These are phyloP conservation scores for Heterohyrax brucei DNA, from an alignment of 2,797 vertebrate species.

Conservation along the genomic window DNA sequence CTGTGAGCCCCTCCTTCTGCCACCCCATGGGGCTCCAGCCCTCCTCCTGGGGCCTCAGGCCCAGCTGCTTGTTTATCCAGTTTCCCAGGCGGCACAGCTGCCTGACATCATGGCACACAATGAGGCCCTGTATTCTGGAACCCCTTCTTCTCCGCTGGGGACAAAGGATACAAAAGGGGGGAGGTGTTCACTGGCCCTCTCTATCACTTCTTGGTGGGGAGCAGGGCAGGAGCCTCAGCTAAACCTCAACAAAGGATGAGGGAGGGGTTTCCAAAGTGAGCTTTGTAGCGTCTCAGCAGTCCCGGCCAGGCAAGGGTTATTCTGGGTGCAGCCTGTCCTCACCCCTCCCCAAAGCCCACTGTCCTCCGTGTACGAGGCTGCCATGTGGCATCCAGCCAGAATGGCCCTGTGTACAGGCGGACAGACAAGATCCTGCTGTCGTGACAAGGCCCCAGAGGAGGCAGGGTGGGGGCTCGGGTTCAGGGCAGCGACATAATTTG, in stretches of 20 bases:
- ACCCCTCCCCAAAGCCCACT: background rate
- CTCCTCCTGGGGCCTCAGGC: background rate
- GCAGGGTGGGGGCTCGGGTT: background rate
- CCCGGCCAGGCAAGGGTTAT: background rate
- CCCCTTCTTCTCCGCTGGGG: background rate
- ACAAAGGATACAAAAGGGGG: constrained; percentile 35
- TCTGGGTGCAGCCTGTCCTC: background rate
- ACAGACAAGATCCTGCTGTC: background rate
- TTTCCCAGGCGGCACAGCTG: constrained; percentile 54
- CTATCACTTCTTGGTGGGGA: background rate
- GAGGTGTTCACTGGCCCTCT: constrained; percentile 3
- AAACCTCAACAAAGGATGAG: background rate
- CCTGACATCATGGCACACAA: constrained; percentile 69
- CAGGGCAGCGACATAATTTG: background rate
- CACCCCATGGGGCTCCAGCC: background rate
- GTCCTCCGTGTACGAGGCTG: background rate
- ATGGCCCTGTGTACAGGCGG: background rate
- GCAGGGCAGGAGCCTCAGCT: background rate
- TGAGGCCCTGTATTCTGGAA: constrained; percentile 69
- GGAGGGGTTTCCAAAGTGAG: background rate
- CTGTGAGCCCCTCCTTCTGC: background rate
- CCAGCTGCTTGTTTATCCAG: constrained; percentile 40
- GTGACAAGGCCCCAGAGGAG: background rate
- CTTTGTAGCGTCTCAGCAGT: background rate
- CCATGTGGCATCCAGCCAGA: fast-evolving